Percentiles rank a stretch among this genome's conserved stretches.
Evolutionary conservation across 2,113 vertebrate species (phyloP).

Genomic region (Larimichthys polyactis): DNA sequence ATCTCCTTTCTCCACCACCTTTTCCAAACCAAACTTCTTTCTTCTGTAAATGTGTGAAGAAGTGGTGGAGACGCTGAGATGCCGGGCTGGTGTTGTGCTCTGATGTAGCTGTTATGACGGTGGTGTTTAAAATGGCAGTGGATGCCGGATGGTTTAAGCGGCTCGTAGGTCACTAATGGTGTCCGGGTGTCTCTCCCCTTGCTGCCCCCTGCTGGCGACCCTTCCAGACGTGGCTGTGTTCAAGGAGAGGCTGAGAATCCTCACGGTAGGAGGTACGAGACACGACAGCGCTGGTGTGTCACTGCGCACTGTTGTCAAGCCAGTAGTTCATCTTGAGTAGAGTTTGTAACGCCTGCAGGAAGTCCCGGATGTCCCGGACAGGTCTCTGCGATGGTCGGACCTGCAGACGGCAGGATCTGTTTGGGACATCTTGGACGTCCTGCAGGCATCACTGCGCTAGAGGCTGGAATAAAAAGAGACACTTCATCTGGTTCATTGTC

Average conservation of each 20-base stretch:
- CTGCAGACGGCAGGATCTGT: neutral
- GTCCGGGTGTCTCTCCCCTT: slow-evolving; percentile 78
- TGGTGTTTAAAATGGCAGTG: slow-evolving; percentile 10
- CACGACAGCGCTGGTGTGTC: slow-evolving; percentile 51
- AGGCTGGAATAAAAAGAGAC: neutral
- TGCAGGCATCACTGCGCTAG: neutral
- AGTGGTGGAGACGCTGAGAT: slow-evolving; percentile 32
- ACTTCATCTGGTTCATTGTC: slow-evolving; percentile 39
- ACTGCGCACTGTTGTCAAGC: slow-evolving; percentile 22
- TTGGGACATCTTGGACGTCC: slow-evolving; percentile 3
- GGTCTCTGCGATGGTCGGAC: too few species aligned
- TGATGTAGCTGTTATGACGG: neutral
- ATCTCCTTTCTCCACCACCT: slow-evolving; percentile 19
- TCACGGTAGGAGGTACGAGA: slow-evolving; percentile 97
- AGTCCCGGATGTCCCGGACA: neutral
- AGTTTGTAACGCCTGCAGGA: neutral
- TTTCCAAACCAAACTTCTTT: neutral
- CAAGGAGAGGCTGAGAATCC: slow-evolving; percentile 94
- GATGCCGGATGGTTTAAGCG: neutral
- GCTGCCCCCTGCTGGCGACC: slow-evolving; percentile 74
- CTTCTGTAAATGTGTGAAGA: neutral
- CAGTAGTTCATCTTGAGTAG: slow-evolving; percentile 5
- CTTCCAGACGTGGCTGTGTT: slow-evolving; percentile 91
- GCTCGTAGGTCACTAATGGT: slow-evolving; percentile 70
- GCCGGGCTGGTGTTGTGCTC: neutral